These are phyloP conservation scores for Melanerpes aurifrons DNA, from an alignment of 2,113 vertebrate species.

Conservation along the genomic window DNA sequence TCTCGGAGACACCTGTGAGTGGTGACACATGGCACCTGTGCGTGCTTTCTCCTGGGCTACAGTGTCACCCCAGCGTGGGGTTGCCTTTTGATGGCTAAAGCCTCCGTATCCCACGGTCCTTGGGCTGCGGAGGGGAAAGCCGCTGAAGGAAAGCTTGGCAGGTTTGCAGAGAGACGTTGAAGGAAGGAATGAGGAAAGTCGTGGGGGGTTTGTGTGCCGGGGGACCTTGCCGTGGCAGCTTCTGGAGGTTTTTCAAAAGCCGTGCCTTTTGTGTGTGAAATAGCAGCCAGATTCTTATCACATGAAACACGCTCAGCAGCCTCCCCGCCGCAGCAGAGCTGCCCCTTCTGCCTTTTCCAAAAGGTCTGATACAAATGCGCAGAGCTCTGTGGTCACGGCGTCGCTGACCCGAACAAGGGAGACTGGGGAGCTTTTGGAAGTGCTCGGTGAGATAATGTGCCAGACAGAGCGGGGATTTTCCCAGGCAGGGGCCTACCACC, in stretches of 20 bases:
- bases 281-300: not conserved
- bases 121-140: not conserved
- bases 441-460: not conserved
- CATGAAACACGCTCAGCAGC: not conserved
- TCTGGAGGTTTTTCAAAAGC: not conserved
- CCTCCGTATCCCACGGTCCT: not conserved
- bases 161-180: not conserved
- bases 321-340: not conserved
- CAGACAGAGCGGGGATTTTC: not conserved
- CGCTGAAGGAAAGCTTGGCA: not conserved
- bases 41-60: not conserved
- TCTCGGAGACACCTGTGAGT: slow-evolving; percentile 26
- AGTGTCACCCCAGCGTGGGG: not conserved
- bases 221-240: not conserved
- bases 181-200: not conserved
- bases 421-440: not conserved
- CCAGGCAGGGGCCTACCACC: not conserved
- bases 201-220: not conserved
- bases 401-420: not conserved
- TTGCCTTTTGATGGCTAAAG: not conserved
- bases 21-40: not conserved
- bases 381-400: not conserved
- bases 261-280: not conserved
- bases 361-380: not conserved
- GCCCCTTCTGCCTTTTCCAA: not conserved